These are phyloP conservation scores for Gryon sp. DNA, from an alignment of 1,140 invertebrate species.

Conservation along the genomic window DNA sequence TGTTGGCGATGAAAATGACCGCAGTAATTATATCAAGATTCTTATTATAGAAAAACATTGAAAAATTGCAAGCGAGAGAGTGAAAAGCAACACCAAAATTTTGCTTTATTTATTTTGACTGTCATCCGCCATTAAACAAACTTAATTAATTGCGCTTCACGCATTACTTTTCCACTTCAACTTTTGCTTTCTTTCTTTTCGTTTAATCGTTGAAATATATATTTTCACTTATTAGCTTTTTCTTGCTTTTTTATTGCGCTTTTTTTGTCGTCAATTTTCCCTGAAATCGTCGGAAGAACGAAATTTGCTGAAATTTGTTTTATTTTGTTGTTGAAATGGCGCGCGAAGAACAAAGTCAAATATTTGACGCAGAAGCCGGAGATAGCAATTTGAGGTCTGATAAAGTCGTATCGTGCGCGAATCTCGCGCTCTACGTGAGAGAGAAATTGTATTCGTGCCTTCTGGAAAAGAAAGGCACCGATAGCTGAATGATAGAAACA, in stretches of 20 bases:
- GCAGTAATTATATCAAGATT: constrained; percentile 32
- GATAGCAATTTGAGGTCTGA: constrained; percentile 25
- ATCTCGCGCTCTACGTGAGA: constrained; percentile 48
- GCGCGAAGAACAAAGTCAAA: constrained; percentile 20
- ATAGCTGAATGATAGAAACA: constrained; percentile 56
- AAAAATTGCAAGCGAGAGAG: background rate
- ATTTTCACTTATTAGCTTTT: too few species aligned
- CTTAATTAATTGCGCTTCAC: too few species aligned
- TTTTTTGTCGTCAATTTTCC: too few species aligned
- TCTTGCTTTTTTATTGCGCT: too few species aligned
- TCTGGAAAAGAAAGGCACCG: constrained; percentile 50
- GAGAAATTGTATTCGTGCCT: constrained; percentile 50
- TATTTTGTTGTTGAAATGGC: background rate
- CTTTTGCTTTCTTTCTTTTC: too few species aligned
- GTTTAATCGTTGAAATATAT: too few species aligned
- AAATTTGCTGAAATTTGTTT: background rate
- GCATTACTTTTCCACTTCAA: too few species aligned
- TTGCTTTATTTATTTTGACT: background rate
- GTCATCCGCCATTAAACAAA: background rate
- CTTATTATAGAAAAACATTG: too few species aligned
- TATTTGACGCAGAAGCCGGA: constrained; percentile 28
- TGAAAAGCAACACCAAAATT: background rate
- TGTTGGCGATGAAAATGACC: constrained; percentile 25
- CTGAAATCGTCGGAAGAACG: too few species aligned
- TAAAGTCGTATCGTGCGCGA: constrained; percentile 38